Evolutionary conservation across 2,888 invertebrate genomes (phyloP).

Genomic region (Netelia fuscicornis): DNA sequence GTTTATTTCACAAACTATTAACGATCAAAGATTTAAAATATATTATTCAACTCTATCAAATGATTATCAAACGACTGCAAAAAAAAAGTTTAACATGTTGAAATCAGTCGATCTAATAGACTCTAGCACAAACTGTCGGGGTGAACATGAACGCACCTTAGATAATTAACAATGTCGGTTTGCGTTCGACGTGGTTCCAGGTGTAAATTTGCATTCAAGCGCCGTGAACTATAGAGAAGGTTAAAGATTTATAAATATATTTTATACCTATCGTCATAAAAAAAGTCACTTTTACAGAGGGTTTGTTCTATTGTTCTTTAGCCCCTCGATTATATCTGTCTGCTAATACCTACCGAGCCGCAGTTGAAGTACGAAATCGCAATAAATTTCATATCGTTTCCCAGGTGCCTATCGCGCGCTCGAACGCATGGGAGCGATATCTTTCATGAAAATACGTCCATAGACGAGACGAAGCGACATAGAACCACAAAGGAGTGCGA

Average conservation of each 20-base stretch:
- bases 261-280: too few relatives aligned
- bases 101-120: too few relatives aligned
- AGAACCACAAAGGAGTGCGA: neutral
- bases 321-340: neutral
- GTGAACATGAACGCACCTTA: neutral
- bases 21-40: too few relatives aligned
- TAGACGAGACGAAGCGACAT: neutral
- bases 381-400: neutral
- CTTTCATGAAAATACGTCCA: slow-evolving; percentile 23
- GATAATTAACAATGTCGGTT: neutral
- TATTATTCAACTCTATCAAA: too few relatives aligned
- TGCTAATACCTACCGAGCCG: neutral
- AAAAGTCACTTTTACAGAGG: too few relatives aligned
- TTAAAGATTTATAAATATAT: too few relatives aligned
- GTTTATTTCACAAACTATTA: too few relatives aligned
- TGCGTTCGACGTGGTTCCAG: neutral
- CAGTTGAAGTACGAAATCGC: slow-evolving; percentile 2
- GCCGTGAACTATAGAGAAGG: too few relatives aligned
- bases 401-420: neutral
- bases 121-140: neutral
- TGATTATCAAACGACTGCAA: too few relatives aligned
- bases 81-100: too few relatives aligned
- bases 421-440: neutral
- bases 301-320: neutral
- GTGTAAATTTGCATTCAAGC: too few relatives aligned